These are phyloP conservation scores for Toxonevra muliebris DNA, from an alignment of 2,888 invertebrate genomes.

Conservation along the genomic window DNA sequence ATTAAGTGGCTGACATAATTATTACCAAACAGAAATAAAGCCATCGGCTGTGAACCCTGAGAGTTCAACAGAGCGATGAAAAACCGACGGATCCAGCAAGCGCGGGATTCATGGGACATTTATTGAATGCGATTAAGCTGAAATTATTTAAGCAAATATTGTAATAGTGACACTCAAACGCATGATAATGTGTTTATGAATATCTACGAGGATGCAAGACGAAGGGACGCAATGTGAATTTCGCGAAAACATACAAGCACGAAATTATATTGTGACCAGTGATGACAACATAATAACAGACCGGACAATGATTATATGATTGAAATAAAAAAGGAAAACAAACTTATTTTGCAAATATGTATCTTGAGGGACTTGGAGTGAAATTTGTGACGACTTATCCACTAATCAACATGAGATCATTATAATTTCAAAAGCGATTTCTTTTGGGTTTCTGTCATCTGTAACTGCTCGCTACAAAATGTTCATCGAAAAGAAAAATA, in stretches of 20 bases:
- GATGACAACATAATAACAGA: conserved; percentile 20
- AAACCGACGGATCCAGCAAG: conserved; percentile 16
- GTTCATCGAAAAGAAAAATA: not conserved
- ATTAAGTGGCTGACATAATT: conserved; percentile 63
- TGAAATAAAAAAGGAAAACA: not conserved
- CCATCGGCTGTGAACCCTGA: not conserved
- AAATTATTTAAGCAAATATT: conserved; percentile 50
- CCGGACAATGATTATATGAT: conserved; percentile 12
- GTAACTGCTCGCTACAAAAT: no score
- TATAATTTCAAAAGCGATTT: no score
- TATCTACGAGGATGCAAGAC: not conserved
- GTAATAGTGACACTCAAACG: conserved; percentile 42
- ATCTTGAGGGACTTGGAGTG: no score
- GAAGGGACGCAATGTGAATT: not conserved
- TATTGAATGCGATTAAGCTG: conserved; percentile 42
- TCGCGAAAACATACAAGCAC: not conserved
- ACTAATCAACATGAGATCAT: no score
- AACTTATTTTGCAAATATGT: no score
- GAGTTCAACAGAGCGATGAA: not conserved
- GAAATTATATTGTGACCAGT: not conserved
- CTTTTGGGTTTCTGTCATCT: no score
- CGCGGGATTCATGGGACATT: conserved; percentile 35
- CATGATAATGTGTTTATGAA: not conserved
- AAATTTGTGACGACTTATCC: no score
- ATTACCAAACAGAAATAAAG: conserved; percentile 54